Conservation (phyloP, 2,113 vertebrate genomes). For the Suricata suricatta region DNA sequence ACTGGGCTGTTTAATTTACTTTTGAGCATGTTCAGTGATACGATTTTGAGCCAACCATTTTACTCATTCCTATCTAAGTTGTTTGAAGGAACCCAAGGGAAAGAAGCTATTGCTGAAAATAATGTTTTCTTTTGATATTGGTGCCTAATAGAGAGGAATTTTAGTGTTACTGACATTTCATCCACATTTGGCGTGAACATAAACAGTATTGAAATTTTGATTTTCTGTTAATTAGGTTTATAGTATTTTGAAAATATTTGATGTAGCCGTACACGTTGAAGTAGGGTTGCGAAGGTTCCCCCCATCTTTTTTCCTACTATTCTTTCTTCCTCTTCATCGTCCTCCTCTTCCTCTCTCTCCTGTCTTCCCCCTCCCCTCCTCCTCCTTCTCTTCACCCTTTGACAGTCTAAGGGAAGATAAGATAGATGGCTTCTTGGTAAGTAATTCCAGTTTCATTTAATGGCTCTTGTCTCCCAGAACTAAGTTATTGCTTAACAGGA, state of each 20-base stretch:
- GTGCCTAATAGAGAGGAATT: not conserved
- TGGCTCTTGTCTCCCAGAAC: not conserved
- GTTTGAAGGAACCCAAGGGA: slow-evolving; percentile 41
- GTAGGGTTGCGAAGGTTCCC: not conserved
- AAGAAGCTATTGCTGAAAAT: not conserved
- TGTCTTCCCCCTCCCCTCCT: not conserved
- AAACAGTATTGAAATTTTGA: not conserved
- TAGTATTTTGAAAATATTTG: slow-evolving; percentile 39
- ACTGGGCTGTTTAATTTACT: not conserved
- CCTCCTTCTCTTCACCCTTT: not conserved
- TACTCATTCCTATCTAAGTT: not conserved
- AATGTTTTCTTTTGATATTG: not conserved
- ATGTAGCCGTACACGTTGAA: not conserved
- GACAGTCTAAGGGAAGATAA: not conserved
- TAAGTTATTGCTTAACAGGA: slow-evolving; percentile 27
- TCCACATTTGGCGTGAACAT: not conserved
- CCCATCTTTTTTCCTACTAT: not conserved
- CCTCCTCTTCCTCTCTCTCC: not conserved
- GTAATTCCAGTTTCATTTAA: slow-evolving; percentile 52
- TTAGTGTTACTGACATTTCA: slow-evolving; percentile 12
- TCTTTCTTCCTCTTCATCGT: not conserved
- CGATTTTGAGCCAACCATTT: slow-evolving; percentile 15
- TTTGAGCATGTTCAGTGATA: not conserved
- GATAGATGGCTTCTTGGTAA: slow-evolving; percentile 26
- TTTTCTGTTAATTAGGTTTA: not conserved